phyloP scores from a whole-genome alignment of 2,113 vertebrate species.

The Sinocyclocheilus rhinocerous region DNA sequence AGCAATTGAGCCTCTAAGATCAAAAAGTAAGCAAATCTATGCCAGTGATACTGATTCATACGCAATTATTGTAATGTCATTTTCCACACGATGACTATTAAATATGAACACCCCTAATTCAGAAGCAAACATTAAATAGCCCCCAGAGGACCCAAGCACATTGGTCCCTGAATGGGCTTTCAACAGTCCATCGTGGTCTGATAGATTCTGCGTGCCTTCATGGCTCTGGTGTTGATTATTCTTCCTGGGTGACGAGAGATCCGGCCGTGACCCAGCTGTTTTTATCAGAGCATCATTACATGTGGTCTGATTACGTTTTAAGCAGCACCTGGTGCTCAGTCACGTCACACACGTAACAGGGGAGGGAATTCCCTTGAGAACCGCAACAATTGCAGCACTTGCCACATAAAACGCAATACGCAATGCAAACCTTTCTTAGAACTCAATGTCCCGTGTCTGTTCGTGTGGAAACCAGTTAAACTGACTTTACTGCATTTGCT shows the following conservation, averaged over 20 bases:
- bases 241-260: constrained; percentile 45
- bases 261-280: constrained; percentile 56
- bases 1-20: not conserved
- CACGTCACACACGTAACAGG: constrained; percentile 29
- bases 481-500: not conserved
- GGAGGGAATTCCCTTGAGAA: constrained; percentile 39
- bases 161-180: constrained; percentile 20
- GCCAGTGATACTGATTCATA: not conserved
- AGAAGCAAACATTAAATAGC: not conserved
- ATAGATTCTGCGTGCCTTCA: constrained; percentile 25
- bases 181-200: constrained; percentile 24
- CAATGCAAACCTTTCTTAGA: constrained; percentile 18
- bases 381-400: constrained; percentile 22
- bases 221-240: constrained; percentile 47
- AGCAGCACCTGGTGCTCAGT: constrained; percentile 57
- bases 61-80: not conserved
- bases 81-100: not conserved
- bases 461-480: not conserved
- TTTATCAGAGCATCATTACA: constrained; percentile 52
- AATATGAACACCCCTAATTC: not conserved
- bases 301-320: constrained; percentile 55
- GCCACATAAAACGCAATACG: constrained; percentile 3
- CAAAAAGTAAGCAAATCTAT: constrained; percentile 4
- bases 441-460: not conserved
- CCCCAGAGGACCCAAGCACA: constrained; percentile 15